phyloP scores from a whole-genome alignment of 2,888 invertebrate species.

The Alitta virens region DNA sequence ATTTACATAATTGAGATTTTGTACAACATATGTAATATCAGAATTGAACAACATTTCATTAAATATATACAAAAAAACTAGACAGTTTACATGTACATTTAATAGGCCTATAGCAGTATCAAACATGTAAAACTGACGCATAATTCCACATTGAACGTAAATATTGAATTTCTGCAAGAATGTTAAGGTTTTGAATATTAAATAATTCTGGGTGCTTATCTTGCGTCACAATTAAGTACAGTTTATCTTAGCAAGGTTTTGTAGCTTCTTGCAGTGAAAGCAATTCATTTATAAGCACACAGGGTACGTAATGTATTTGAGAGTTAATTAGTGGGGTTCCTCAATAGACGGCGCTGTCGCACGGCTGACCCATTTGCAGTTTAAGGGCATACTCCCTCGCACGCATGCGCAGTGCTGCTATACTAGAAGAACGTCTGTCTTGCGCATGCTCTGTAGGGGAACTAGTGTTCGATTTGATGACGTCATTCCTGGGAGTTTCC shows the following conservation, averaged over 20 bases:
- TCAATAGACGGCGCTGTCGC: background rate
- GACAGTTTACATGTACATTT: background rate
- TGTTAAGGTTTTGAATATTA: too few species aligned
- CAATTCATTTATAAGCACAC: background rate
- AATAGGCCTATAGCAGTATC: background rate
- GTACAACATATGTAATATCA: too few species aligned
- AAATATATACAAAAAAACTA: background rate
- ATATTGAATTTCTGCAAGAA: too few species aligned
- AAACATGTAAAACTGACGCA: too few species aligned
- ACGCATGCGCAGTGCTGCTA: conserved; percentile 39
- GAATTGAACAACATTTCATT: too few species aligned
- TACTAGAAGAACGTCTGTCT: conserved; percentile 37
- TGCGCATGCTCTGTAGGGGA: conserved; percentile 18
- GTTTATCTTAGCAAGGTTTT: too few species aligned
- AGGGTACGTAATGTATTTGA: background rate
- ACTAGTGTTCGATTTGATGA: background rate
- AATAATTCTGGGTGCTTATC: too few species aligned
- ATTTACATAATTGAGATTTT: too few species aligned
- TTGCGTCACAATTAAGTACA: too few species aligned
- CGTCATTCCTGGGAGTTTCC: background rate
- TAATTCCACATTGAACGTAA: too few species aligned
- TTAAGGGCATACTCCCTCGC: conserved; percentile 42
- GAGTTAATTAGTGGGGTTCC: too few species aligned
- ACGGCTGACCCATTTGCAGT: conserved; percentile 26
- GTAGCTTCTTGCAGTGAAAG: background rate